Conservation (phyloP, 2,888 invertebrate species). For the Pimpla rufipes region DNA sequence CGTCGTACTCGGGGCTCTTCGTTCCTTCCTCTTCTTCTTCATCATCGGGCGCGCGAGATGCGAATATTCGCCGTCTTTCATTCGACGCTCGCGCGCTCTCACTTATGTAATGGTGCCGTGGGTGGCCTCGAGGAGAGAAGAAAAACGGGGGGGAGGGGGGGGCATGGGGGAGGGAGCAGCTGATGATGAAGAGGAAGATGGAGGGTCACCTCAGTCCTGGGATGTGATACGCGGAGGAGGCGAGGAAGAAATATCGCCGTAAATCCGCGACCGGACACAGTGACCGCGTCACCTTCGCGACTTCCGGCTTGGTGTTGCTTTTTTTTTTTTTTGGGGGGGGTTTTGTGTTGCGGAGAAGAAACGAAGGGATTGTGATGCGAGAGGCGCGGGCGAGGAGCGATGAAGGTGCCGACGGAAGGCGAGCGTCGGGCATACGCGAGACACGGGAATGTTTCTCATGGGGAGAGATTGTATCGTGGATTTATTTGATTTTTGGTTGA, state of each 20-base stretch:
- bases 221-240: conserved; percentile 13
- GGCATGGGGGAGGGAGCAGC: conserved; percentile 20
- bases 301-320: background rate
- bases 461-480: no score
- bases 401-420: no score
- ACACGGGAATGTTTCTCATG: no score
- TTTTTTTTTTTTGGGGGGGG: background rate
- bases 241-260: conserved; percentile 26
- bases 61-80: conserved; percentile 59
- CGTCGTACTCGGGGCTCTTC: background rate
- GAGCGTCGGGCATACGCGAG: no score
- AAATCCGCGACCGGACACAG: conserved; percentile 2
- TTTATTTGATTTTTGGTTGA: no score
- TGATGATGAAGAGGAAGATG: conserved; percentile 64
- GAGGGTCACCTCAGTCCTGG: conserved; percentile 13
- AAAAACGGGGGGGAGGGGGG: background rate
- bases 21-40: conserved; percentile 55
- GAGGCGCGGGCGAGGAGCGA: no score
- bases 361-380: no score
- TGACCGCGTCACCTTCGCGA: conserved; percentile 9
- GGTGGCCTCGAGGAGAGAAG: conserved; percentile 64
- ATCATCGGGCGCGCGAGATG: conserved; percentile 42
- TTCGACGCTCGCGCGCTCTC: conserved; percentile 64
- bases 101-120: conserved; percentile 69
- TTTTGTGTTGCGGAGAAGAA: no score